Base-by-base conservation (phyloP, 2,888 invertebrate genomes). In the Nasonia oneida region DNA sequence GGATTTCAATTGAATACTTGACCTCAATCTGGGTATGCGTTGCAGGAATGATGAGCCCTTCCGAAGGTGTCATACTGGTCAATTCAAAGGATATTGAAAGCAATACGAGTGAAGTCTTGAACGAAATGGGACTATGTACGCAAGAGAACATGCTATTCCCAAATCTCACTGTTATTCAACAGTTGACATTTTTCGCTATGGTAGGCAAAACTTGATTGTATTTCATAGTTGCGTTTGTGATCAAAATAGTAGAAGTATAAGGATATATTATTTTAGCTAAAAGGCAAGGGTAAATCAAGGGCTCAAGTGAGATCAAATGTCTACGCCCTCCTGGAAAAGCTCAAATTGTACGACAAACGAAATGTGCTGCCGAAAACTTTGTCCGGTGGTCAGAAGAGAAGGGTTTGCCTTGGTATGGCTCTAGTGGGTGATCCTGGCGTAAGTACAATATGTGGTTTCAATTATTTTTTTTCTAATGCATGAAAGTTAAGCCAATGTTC, bases 341-440 rank as follows among this genome's bases (percentile, higher is more conserved):
- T 96, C 0, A 95, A 96, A 87, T 92, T 97, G 70, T 90, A 90
- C 0, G 94, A 95, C 0, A 98, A 98, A 91, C 94, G 94, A 2
- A 91, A 95, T 88, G 94, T 94, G 33, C 92, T 94, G 87, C 95
- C 96, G 0, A 92, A 92, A 47, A 94, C 95, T 67, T 93, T 98
- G 84, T 98, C 98, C 0, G 98, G 98, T 10, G 98, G 98, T 15
- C 98, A 98, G 96, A 97, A 97, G 93, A 95, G 98, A 70, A 96
- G 98, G 87, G 93, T 98, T 80, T 97, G 97, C 79, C 94, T 98
- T 29, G 97, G 96, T 23, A 97, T 97, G 91, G 97, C 98, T 0
- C 94, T 98, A 79, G 95, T 97, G 42, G 97, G 97, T 0, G 95
- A 95, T 87, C 96, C 97, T 8, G 95, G 94, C 89, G 94, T 94